These are phyloP conservation scores for Chloroceryle inda DNA, from an alignment of 2,797 vertebrate genomes.

Conservation along the genomic window DNA sequence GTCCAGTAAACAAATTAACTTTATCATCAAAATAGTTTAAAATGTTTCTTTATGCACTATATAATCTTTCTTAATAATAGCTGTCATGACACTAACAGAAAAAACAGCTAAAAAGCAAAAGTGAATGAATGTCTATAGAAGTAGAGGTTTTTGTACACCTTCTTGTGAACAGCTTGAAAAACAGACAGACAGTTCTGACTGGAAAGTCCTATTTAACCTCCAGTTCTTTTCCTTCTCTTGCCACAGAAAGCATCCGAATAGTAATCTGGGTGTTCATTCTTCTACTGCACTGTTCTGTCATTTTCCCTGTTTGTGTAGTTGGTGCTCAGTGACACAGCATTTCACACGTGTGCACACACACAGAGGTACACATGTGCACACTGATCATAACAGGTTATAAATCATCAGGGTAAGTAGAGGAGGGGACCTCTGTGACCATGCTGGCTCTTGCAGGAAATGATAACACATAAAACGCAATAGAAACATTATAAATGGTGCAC, in stretches of 20 bases:
- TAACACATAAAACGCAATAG: fast-evolving
- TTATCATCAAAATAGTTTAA: conserved; percentile 27
- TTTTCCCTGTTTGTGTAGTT: background rate
- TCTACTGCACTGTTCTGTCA: background rate
- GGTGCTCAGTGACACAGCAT: background rate
- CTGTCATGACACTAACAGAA: background rate
- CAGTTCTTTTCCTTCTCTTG: background rate
- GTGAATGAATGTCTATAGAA: background rate
- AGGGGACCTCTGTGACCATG: background rate
- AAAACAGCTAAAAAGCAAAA: conserved; percentile 22
- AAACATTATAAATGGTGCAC: background rate
- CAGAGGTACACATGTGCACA: background rate
- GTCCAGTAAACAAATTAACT: background rate
- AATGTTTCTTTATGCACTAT: conserved; percentile 30
- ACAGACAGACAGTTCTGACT: background rate
- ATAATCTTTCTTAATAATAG: conserved; percentile 24
- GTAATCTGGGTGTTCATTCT: background rate
- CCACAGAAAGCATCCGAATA: background rate
- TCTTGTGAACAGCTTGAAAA: background rate
- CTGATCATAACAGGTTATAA: background rate
- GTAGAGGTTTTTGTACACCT: background rate
- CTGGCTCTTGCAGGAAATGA: background rate
- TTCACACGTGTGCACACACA: fast-evolving
- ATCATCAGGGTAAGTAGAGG: background rate
- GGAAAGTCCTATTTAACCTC: background rate